Evolutionary conservation across 2,797 vertebrate species (phyloP), one percentile per base, ranked within the genome.

Genomic region (Pseudochromis fuscus): DNA sequence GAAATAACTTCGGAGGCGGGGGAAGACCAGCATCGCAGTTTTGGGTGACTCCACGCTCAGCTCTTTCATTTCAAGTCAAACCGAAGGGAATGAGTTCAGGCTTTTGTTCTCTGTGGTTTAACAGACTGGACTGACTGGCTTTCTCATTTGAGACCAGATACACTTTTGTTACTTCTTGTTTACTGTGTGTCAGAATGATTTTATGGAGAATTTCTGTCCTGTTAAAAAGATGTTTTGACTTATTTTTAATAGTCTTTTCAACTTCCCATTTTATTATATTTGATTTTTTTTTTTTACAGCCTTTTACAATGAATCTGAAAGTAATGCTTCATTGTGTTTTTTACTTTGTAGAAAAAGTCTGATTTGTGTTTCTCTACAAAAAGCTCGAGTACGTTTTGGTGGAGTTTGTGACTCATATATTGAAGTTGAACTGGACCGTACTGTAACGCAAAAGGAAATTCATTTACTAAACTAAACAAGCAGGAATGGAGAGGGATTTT

Each of bases 41-140:
- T 76, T 50, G 38, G 31, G 28, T 15, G 72, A 77, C 77, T 83
- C 64, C 49, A 67, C 46, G 57, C 37, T 65, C 49, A 80, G 33
- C 33, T 13, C 64, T 52, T 75, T 72, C 21, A 51, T 70, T 78
- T 82, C 33, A 71, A 58, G 44, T 67, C 25, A 68, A 27, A 61
- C 31, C 44, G 31, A 45, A 37, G 13, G 21, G 31, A 68, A 30
- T 25, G 27, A 70, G 51, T 27, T 67, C 8, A 58, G 38, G 37
- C 40, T 16, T 57, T 75, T 44, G 24, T 60, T 71, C 50, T 62
- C 44, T 52, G 30, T 60, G 48, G 63, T 40, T 49, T 21, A 46
- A 58, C 28, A 55, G 37, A 40, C 62, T 37, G 25, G 21, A 52
- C 71, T 55, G 51, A 15, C 33, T 35, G 27, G 21, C 37, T 68